A percentile compares a stretch with the other conserved stretches of the same genome.
phyloP scores from a whole-genome alignment of 1,140 invertebrate species.

The Drosophila tani region DNA sequence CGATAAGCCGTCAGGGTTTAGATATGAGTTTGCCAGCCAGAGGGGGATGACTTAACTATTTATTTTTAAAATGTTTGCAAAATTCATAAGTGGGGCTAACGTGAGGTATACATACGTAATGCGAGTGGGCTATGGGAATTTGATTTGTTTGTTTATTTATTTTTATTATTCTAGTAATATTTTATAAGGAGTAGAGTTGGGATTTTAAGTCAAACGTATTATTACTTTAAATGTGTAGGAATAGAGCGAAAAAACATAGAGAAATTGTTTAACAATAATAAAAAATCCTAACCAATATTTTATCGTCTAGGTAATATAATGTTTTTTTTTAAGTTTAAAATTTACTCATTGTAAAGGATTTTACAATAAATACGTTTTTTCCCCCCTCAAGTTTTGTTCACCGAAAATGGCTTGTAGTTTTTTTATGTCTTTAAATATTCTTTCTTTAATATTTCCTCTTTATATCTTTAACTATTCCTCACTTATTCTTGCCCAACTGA shows the following conservation, averaged over 20 bases:
- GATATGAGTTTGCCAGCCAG: conserved; percentile 22
- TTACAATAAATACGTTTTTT: no score
- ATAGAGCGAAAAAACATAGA: no score
- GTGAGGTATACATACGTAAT: conserved; percentile 45
- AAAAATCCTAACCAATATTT: no score
- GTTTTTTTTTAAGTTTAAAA: no score
- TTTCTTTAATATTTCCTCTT: not conserved
- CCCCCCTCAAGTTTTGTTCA: no score
- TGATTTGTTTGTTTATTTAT: not conserved
- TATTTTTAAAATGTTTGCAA: conserved; percentile 52
- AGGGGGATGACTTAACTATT: conserved; percentile 42
- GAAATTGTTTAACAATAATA: no score
- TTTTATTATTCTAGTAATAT: not conserved
- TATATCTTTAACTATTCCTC: not conserved
- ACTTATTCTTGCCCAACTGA: not conserved
- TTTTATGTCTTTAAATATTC: no score
- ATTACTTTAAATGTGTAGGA: no score
- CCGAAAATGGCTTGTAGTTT: no score
- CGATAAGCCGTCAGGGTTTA: conserved; percentile 42
- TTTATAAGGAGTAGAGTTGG: not conserved
- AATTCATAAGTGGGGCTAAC: conserved; percentile 11
- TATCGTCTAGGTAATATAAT: no score
- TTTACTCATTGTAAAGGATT: no score
- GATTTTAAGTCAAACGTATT: no score
- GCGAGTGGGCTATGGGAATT: not conserved